Percentiles rank a stretch among this genome's conserved stretches.
These are phyloP conservation scores for Tragelaphus scriptus DNA, from an alignment of 2,113 vertebrate species.

Conservation along the genomic window DNA sequence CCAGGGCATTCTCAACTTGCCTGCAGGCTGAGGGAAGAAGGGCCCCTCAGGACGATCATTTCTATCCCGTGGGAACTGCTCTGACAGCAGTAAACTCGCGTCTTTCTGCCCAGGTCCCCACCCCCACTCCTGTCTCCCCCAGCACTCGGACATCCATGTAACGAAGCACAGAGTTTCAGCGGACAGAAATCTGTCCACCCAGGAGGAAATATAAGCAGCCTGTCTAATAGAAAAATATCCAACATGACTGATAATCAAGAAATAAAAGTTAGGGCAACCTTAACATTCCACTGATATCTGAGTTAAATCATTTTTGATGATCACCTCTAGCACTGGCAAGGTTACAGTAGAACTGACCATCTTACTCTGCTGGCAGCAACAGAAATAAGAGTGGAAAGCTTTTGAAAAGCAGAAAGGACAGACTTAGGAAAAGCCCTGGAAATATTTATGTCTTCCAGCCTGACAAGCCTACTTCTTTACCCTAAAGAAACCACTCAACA, in stretches of 20 bases:
- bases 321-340: not conserved
- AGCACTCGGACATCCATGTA: not conserved
- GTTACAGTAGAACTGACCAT: not conserved
- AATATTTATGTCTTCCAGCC: not conserved
- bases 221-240: not conserved
- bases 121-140: not conserved
- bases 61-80: accelerated
- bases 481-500: not conserved
- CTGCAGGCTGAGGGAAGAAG: not conserved
- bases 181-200: not conserved
- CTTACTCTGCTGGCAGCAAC: not conserved
- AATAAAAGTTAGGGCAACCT: not conserved
- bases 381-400: accelerated
- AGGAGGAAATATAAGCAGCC: not conserved
- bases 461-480: not conserved
- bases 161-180: not conserved
- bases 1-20: accelerated
- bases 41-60: accelerated
- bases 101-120: not conserved
- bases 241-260: not conserved
- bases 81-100: too few species aligned
- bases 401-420: not conserved
- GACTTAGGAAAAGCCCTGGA: not conserved
- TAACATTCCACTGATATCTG: not conserved
- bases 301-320: not conserved